Base-by-base conservation (phyloP, 53 echinoderm and acorn worm species). In the Arbacia lixula region DNA sequence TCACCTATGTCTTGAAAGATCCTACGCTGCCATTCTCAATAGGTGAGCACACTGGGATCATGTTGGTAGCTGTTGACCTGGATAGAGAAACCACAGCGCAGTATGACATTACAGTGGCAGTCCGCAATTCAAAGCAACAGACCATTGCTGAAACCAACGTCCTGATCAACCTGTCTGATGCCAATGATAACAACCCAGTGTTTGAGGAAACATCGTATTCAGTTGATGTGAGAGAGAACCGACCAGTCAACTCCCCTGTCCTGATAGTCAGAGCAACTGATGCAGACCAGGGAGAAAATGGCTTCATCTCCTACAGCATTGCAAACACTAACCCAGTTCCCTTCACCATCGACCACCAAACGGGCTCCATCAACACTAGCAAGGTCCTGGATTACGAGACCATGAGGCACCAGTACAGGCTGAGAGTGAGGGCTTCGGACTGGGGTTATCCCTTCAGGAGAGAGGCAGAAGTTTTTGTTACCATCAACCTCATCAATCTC, bases 301-400 rank as follows among this genome's bases (percentile, higher is more conserved):
- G 94, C n/a, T 98, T 87, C 60, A 86, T 98, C 31, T 98, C 94
- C 0, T 98, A 98, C 86, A 94, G 94, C 58, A 90, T 98, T 5
- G 98, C 98, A 40, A 98, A 98, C 85, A 57, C 92, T 52, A 94
- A 98, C 53, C 74, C 90, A 43, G 85, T 98, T 32, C 98, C 98
- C 11, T 98, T 98, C 49, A 88, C 63, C n/a, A 92, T 98, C 34
- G 94, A 98, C 76, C 90, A 92, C 84, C 90, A 94, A 88, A 92
- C 98, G 2, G 98, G 98, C 30, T 69, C 85, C 68, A 94, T 98
- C 53, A 94, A 91, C 36, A 94, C 92, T 20, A 98, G 92, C 54
- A 72, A 88, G 64, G 85, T 94, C 0, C 78, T 98, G 33, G 98
- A 98, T 43, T 98, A 90, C 83, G 98, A 98, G 28, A 91, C 92